Evolutionary conservation across 2,797 vertebrate genomes (phyloP).

Genomic region (Pogonophryne albipinna): DNA sequence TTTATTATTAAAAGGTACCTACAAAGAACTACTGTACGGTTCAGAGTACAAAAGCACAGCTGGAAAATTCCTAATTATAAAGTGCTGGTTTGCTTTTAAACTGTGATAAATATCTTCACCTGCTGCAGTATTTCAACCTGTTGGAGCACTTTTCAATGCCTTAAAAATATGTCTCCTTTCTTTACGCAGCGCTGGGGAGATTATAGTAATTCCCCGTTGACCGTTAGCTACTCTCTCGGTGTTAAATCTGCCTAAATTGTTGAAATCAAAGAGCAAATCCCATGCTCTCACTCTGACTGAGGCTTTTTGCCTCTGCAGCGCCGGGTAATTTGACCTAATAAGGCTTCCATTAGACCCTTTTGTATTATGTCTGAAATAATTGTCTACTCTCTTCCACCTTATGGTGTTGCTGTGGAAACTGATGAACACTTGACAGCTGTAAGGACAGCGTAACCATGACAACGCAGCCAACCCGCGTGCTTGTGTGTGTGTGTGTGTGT

Average conservation of each 20-base stretch:
- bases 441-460: slow-evolving; percentile 80
- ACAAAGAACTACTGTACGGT: neutral
- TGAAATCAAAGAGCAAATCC: slow-evolving; percentile 55
- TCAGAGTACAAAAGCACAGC: slow-evolving; percentile 15
- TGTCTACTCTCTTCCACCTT: slow-evolving; percentile 74
- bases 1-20: too few species aligned
- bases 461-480: slow-evolving; percentile 63
- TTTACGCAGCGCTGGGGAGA: neutral
- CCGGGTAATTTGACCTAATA: slow-evolving; percentile 75
- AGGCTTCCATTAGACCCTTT: slow-evolving; percentile 69
- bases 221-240: slow-evolving; percentile 36
- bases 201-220: slow-evolving; percentile 54
- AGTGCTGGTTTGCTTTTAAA: slow-evolving; percentile 2
- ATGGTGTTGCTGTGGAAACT: slow-evolving; percentile 87
- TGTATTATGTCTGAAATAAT: slow-evolving; percentile 81
- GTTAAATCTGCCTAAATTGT: slow-evolving; percentile 65
- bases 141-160: slow-evolving; percentile 10
- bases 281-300: slow-evolving; percentile 20
- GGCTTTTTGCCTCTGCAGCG: slow-evolving; percentile 45
- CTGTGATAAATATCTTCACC: neutral
- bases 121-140: slow-evolving; percentile 5
- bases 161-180: slow-evolving; percentile 17
- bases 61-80: neutral
- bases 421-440: slow-evolving; percentile 84
- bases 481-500: slow-evolving; percentile 16